phyloP scores from a whole-genome alignment of 2,797 vertebrate species.

The Lithobates sylvaticus region DNA sequence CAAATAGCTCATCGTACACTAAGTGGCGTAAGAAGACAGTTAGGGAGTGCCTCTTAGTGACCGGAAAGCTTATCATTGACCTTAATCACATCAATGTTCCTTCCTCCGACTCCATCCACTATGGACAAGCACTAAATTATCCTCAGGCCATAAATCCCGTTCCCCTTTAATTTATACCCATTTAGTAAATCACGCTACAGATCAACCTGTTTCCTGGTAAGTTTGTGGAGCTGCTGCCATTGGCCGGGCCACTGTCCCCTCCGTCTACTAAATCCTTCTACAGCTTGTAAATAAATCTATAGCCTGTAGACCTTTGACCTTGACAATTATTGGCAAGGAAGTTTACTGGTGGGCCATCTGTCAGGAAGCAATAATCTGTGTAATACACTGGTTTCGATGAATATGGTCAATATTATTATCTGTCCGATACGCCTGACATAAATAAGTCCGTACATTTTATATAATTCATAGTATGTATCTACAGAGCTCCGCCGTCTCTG shows the following conservation, averaged over 20 bases:
- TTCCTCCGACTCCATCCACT: neutral
- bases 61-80: too few species aligned
- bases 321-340: neutral
- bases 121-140: slow-evolving; percentile 16
- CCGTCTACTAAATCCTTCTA: neutral
- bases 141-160: neutral
- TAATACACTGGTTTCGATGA: neutral
- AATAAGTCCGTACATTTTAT: neutral
- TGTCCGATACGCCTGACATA: neutral
- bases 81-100: too few species aligned
- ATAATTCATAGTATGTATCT: too few species aligned
- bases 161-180: neutral
- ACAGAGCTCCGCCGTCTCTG: too few species aligned
- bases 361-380: neutral
- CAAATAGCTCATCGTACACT: too few species aligned
- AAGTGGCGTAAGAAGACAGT: too few species aligned
- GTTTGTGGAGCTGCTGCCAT: neutral
- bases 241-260: neutral
- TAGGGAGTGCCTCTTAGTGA: too few species aligned
- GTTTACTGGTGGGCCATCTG: slow-evolving; percentile 13
- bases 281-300: slow-evolving; percentile 10
- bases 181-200: slow-evolving; percentile 18
- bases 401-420: neutral
- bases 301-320: slow-evolving; percentile 44
- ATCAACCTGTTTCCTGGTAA: neutral